A percentile compares a stretch with the other conserved stretches of the same genome.
These are phyloP conservation scores for Ramazzottius varieornatus DNA, from an alignment of 2,888 invertebrate genomes.

Conservation along the genomic window DNA sequence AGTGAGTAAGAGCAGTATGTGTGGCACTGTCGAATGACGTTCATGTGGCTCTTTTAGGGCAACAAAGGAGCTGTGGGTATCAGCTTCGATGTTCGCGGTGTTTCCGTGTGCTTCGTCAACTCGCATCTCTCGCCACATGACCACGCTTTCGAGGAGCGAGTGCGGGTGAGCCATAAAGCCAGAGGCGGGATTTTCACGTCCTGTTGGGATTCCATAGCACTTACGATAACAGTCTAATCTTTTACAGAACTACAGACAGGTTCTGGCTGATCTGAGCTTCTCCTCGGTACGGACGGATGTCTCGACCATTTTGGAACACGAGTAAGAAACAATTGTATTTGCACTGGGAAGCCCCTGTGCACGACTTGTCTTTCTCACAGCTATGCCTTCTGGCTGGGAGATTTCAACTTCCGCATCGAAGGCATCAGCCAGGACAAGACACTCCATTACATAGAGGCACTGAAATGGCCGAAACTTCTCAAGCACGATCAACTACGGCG, in stretches of 20 bases:
- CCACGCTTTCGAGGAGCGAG: neutral
- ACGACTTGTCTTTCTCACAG: too few relatives aligned
- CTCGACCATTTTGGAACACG: neutral
- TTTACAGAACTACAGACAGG: neutral
- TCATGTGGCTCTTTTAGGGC: neutral
- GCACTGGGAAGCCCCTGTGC: too few relatives aligned
- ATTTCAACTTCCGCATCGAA: conserved; percentile 1
- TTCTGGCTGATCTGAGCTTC: neutral
- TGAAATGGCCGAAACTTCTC: neutral
- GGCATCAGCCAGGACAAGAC: neutral
- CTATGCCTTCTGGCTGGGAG: neutral
- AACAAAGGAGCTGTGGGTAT: conserved; percentile 1
- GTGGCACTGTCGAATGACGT: too few relatives aligned
- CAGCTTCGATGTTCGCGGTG: neutral
- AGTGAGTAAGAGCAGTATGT: too few relatives aligned
- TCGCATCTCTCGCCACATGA: neutral
- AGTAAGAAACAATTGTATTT: neutral
- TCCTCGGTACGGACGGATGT: neutral
- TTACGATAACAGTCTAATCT: too few relatives aligned
- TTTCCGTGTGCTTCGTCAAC: neutral
- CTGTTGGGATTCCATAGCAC: too few relatives aligned
- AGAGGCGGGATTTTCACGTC: too few relatives aligned
- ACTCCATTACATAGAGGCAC: neutral
- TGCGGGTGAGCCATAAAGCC: neutral
- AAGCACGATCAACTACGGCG: neutral